Base-by-base conservation (phyloP, 2,797 vertebrate genomes). In the Chromis chromis region DNA sequence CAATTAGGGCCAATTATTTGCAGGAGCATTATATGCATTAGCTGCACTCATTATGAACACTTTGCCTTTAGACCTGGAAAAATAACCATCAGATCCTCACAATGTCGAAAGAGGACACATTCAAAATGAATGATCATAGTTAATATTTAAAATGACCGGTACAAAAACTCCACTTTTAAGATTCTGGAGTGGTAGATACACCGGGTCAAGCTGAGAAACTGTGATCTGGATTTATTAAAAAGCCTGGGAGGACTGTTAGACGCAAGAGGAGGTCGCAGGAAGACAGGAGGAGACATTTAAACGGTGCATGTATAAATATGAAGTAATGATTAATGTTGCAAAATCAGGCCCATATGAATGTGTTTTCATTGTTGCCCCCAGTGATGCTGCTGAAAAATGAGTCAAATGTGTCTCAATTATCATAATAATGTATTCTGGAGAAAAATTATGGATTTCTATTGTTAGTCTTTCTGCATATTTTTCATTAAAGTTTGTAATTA, bases 1-100 rank as follows among this genome's bases (percentile, higher is more conserved):
- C 40, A 87, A 70, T 87, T 77, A 86, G 62, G 33, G 24, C 1
- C 65, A 65, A 75, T 86, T 86, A 79, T 75, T 78, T 36, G 52
- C 17, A 57, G 36, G 16, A 16, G 56, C 36, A 84, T 82, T 3
- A 83, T 59, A 59, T 66, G 67, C 49, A 86, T 86, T 79, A 70
- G 73, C 22, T 65, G 27, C 39, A 49, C 44, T 83, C 50, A 79
- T 88, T 85, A 76, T 44, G 12, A 52, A 73, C 33, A 66, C 54
- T 61, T 57, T 14, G 33, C 54, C 46, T 62, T 33, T 54, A 74
- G 54, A 59, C 49, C 13, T 60, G 39, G 22, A 19, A 46, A 21
- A 52, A 56, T 44, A 55, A 48, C 16, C 61, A 48, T 76, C 73
- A 56, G 25, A 39, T 53, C 42, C 21, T 9, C 36, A 59, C 33